These are phyloP conservation scores for Loriculus beryllinus DNA, from an alignment of 2,797 vertebrate genomes.

Conservation along the genomic window DNA sequence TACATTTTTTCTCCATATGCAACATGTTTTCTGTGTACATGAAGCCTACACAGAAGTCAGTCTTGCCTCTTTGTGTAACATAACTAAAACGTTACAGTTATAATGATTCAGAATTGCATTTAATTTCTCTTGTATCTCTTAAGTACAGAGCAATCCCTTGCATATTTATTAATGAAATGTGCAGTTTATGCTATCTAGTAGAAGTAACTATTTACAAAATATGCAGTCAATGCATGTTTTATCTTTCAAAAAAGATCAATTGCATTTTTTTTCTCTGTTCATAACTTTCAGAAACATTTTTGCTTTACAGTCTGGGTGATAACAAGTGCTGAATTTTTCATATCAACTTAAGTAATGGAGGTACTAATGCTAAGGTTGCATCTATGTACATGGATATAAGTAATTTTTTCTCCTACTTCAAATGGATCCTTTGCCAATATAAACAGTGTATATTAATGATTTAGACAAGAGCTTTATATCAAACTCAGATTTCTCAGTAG, in stretches of 20 bases:
- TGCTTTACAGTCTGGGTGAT: neutral
- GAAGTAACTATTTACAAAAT: neutral
- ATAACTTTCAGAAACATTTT: neutral
- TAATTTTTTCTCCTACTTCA: neutral
- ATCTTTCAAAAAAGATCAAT: neutral
- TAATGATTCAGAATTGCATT: neutral
- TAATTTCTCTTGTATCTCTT: neutral
- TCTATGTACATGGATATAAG: neutral
- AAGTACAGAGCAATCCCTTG: neutral
- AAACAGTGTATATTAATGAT: neutral
- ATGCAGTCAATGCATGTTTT: neutral
- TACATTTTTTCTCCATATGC: neutral
- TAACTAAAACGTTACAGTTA: neutral
- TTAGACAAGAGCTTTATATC: slow-evolving; percentile 8
- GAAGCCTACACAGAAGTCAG: neutral
- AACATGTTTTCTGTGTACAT: neutral
- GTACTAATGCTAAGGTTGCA: neutral
- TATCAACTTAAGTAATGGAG: neutral
- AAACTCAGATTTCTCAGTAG: neutral
- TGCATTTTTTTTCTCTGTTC: neutral
- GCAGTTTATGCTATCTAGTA: neutral
- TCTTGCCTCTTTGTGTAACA: neutral
- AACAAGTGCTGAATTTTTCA: neutral
- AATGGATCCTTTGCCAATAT: neutral
- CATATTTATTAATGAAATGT: neutral